These are phyloP conservation scores for Lamellibrachia columna DNA, from an alignment of 2,888 invertebrate species.

Conservation along the genomic window DNA sequence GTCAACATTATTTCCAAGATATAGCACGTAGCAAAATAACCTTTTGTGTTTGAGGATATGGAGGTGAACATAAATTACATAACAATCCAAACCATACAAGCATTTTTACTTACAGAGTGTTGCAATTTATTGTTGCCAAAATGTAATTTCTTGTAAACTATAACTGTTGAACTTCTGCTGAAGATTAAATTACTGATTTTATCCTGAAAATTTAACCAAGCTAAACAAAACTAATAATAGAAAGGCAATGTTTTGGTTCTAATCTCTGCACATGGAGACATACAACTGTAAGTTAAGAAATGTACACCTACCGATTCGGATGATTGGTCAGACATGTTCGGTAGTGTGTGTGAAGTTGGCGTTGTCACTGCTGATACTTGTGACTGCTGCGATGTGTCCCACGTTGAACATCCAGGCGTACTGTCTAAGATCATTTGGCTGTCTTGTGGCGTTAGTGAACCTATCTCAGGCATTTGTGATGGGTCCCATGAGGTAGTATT, in stretches of 20 bases:
- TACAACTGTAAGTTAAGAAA: background rate
- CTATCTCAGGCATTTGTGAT: background rate
- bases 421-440: slow-evolving; percentile 11
- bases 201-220: too few relatives aligned
- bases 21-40: too few relatives aligned
- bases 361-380: background rate
- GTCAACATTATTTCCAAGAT: too few relatives aligned
- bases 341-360: background rate
- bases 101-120: too few relatives aligned
- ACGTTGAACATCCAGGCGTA: background rate
- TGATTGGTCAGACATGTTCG: slow-evolving; percentile 16
- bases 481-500: slow-evolving; percentile 1
- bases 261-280: background rate
- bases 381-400: slow-evolving; percentile 11
- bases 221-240: background rate
- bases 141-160: too few relatives aligned
- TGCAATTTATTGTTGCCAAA: too few relatives aligned
- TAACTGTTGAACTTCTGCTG: too few relatives aligned
- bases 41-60: too few relatives aligned
- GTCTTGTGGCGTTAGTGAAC: background rate
- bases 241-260: background rate
- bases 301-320: slow-evolving; percentile 16
- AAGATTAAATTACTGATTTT: background rate
- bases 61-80: too few relatives aligned
- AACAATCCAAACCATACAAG: too few relatives aligned